Conservation (phyloP, 2,113 vertebrate genomes). For the Perca flavescens region DNA sequence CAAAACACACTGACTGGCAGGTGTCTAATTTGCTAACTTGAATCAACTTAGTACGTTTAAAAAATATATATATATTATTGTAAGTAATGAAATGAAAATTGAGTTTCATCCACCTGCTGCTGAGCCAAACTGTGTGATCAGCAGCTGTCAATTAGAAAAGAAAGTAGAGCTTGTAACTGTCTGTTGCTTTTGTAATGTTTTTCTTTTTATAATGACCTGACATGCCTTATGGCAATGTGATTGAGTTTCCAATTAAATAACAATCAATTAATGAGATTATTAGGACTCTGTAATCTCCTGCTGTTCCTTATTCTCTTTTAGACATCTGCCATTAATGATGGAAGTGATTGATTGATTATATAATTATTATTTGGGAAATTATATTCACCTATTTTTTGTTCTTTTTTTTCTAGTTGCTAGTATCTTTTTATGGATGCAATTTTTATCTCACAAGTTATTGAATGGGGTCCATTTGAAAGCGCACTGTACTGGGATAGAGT, state of each 20-base stretch:
- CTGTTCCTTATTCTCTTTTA: constrained; percentile 31
- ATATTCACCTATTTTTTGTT: neutral
- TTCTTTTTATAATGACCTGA: constrained; percentile 30
- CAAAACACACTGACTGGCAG: constrained; percentile 34
- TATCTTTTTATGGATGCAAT: neutral
- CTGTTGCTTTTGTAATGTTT: constrained; percentile 16
- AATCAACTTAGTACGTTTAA: constrained; percentile 18
- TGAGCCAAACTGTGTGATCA: constrained; percentile 25
- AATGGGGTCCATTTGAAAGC: neutral
- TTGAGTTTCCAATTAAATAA: constrained; percentile 46
- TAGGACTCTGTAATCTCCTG: constrained; percentile 20
- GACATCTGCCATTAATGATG: constrained; percentile 31
- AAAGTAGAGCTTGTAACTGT: neutral
- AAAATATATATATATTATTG: no score
- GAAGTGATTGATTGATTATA: constrained; percentile 27
- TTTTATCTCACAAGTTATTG: neutral
- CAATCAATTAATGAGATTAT: constrained; percentile 51
- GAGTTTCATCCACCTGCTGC: constrained; percentile 28
- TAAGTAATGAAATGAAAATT: constrained; percentile 21
- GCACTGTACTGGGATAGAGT: neutral
- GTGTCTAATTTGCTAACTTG: constrained; percentile 34
- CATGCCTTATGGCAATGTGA: constrained; percentile 17
- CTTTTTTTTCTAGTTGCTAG: neutral
- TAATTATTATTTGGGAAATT: constrained; percentile 34
- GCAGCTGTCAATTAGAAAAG: constrained; percentile 39